Base-by-base conservation (phyloP, 2,888 invertebrate species). In the Sipha maydis region DNA sequence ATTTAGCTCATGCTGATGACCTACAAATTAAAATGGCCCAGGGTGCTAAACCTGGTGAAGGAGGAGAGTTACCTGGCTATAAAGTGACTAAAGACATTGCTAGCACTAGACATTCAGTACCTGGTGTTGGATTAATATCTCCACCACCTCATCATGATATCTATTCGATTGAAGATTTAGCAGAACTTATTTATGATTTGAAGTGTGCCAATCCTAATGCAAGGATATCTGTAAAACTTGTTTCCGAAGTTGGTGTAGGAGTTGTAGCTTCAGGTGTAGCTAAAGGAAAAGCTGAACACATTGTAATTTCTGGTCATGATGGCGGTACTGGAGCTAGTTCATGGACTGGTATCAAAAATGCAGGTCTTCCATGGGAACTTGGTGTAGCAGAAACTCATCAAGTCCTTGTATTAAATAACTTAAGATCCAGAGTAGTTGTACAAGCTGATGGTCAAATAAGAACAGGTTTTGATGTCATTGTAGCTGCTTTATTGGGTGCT, bases 131-230 rank as follows among this genome's bases (percentile, higher is more conserved):
- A 11, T 93, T 99, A 17, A 99, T 99, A 92, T 99, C 98, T 0
- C 99, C 99, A 11, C 99, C 99, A 19, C 99, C 99, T 3, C 99
- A 99, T 93, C 99, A 99, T 93, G 99, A 99, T 91, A 99, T 99
- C 92, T 99, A 99, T 93, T 99, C 98, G 83, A 99, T 99, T 92
- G 99, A 99, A 93, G 99, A 99, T 93, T 93, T 99, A 91, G 98
- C 99, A 0, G 98, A 99, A 92, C 93, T 99, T 88, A 99, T 99
- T 91, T 99, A 99, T 92, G 99, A 99, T 93, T 93, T 99, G 90
- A 99, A 99, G 92, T 98, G 97, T 91, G 97, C 99, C 90, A 99
- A 99, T 93, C 99, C 99, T 0, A 93, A 93, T 86, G 99, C 99
- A 0, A 93, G 99, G 90, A 97, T 99, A 91, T 98, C 98, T 48